Base-by-base conservation (phyloP, 64 coral and sea anemone species). In the Porites lutea region DNA sequence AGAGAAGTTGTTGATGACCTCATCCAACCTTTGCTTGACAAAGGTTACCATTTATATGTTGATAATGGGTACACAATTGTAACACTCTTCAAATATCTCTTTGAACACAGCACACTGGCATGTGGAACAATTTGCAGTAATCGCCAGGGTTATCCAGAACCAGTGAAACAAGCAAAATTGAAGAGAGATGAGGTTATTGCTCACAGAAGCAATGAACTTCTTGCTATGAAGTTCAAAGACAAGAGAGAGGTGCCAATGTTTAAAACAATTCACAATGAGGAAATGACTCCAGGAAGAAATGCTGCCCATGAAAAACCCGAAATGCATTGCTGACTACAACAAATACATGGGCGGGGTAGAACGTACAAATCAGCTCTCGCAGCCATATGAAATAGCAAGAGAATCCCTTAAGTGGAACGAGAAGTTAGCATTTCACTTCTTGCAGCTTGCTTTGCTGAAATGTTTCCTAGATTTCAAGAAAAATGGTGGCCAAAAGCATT, bases 21-120 rank as follows among this genome's bases (percentile, higher is more conserved):
- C 5, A 79, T 71, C 43, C 44, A 59, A 71, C 48, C 75, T 66
- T 88, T 93, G 48, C 75, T 81, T 43, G 5, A 81, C n/a, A 74
- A 88, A 50, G 83, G 84, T 0, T 62, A 79, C n/a, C 75, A 79
- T 71, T 48, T 87, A 15, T 93, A 88, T 43, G 59, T 71, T 53
- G 91, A 93, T 15, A 93, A 93, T 18, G 88, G 77, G 75, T 93
- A 88, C 21, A 88, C 72, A 48, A 87, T 61, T 19, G 0, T 74
- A 13, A 18, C 48, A 5, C 15, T 87, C n/a, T 22, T n/a, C 22
- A 13, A 58, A 48, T 87, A 72, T 43, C 65, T 87, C 13, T 2
- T 2, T 4, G 15, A 23, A n/a, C 18, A 87, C 14, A 21, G 22
- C 18, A 87, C 66, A 23, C 53, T 69, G 46, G 78, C 67, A 19